Conservation (phyloP, 2,797 vertebrate genomes). For the Allobates femoralis region DNA sequence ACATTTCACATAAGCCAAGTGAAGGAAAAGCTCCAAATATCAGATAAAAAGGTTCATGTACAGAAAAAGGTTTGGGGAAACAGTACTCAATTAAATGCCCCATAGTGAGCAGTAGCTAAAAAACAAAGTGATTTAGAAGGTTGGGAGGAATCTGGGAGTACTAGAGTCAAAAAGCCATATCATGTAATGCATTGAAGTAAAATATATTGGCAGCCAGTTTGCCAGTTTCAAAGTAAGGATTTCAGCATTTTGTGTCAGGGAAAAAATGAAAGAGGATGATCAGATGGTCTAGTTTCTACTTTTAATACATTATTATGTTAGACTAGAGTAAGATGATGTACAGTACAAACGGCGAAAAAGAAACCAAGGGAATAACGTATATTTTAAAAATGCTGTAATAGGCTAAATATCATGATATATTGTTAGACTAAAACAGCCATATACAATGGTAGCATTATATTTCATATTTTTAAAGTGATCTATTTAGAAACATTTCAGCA, state of each 20-base stretch:
- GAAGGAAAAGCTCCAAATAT: conserved; percentile 15
- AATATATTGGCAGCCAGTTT: conserved; percentile 42
- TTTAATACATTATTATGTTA: conserved; percentile 37
- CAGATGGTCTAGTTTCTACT: conserved; percentile 31
- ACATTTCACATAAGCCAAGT: conserved; percentile 26
- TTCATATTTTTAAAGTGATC: background rate
- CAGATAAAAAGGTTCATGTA: conserved; percentile 32
- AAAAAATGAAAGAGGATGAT: conserved; percentile 42
- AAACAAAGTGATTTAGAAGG: conserved; percentile 42
- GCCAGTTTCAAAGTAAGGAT: conserved; percentile 34
- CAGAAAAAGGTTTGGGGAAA: conserved; percentile 38
- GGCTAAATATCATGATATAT: background rate
- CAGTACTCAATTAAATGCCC: conserved; percentile 44
- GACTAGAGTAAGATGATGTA: background rate
- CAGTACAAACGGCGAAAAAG: background rate
- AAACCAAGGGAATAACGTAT: background rate
- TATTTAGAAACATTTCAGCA: too few relatives aligned
- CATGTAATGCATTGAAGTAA: conserved; percentile 51
- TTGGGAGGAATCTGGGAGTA: conserved; percentile 26
- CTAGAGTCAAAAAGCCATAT: conserved; percentile 49
- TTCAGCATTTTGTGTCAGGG: conserved; percentile 27
- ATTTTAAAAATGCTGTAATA: background rate
- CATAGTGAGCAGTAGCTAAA: conserved; percentile 41
- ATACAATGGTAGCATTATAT: background rate
- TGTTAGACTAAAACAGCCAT: too few relatives aligned